Conservation (phyloP, 2,797 vertebrate species). For the Lophura swinhoii region DNA sequence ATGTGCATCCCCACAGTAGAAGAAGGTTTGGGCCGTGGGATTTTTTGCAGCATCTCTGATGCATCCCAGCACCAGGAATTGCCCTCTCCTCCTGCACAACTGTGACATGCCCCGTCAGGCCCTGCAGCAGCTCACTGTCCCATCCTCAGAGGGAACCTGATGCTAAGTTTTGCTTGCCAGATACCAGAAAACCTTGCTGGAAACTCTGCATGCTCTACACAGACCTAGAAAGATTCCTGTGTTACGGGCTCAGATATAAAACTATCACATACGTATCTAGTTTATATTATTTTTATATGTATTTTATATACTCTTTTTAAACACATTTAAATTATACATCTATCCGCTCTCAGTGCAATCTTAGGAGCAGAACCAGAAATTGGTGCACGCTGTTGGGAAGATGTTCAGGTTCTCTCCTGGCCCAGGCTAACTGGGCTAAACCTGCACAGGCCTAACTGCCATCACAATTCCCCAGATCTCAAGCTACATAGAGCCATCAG, state of each 20-base stretch:
- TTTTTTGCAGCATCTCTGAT: background rate
- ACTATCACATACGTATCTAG: fast-evolving
- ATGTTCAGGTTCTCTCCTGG: background rate
- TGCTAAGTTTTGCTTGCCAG: background rate
- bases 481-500: fast-evolving
- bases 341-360: background rate
- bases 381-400: background rate
- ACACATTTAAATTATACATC: background rate
- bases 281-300: background rate
- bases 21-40: background rate
- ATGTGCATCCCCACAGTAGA: background rate
- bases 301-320: background rate
- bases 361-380: background rate
- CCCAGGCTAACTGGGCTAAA: background rate
- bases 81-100: background rate
- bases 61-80: background rate
- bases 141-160: too few species aligned
- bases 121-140: too few species aligned
- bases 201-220: background rate
- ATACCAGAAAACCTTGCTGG: background rate
- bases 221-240: background rate
- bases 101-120: too few species aligned
- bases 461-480: background rate
- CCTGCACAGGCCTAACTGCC: too few species aligned
- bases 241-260: background rate